Percentiles rank a stretch among this genome's conserved stretches.
These are phyloP conservation scores for Hyposoter didymator DNA, from an alignment of 2,888 invertebrate species.

Conservation along the genomic window DNA sequence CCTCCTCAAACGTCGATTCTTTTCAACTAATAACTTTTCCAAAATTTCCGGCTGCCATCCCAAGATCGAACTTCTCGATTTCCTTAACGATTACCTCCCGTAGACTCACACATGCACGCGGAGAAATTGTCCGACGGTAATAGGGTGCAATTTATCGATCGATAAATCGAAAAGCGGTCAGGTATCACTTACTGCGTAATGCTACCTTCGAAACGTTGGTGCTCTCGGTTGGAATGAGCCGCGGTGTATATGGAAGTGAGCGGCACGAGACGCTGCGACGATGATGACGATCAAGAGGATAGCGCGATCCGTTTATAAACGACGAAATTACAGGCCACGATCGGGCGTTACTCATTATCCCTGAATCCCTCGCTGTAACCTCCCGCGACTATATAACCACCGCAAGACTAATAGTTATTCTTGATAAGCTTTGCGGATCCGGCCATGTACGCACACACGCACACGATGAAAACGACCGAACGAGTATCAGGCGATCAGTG, in stretches of 20 bases:
- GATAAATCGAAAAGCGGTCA: constrained; percentile 80
- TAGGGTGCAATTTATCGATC: constrained; percentile 78
- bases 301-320: constrained; percentile 74
- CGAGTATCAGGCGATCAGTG: background rate
- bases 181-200: constrained; percentile 79
- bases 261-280: constrained; percentile 39
- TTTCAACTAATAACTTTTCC: background rate
- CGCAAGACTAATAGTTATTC: constrained; percentile 38
- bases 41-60: background rate
- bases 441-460: background rate
- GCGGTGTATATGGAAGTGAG: constrained; percentile 22
- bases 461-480: background rate
- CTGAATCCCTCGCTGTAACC: constrained; percentile 34
- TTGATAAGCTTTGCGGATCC: constrained; percentile 19
- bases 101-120: constrained; percentile 1
- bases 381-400: constrained; percentile 26
- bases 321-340: constrained; percentile 75
- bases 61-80: constrained; percentile 56
- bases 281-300: constrained; percentile 52
- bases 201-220: constrained; percentile 75
- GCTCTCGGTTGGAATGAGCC: constrained; percentile 54
- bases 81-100: constrained; percentile 56
- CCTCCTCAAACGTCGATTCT: background rate
- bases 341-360: constrained; percentile 75
- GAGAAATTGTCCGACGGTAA: constrained; percentile 66